Base-by-base conservation (phyloP, 1,140 invertebrate genomes). In the Myzus persicae region DNA sequence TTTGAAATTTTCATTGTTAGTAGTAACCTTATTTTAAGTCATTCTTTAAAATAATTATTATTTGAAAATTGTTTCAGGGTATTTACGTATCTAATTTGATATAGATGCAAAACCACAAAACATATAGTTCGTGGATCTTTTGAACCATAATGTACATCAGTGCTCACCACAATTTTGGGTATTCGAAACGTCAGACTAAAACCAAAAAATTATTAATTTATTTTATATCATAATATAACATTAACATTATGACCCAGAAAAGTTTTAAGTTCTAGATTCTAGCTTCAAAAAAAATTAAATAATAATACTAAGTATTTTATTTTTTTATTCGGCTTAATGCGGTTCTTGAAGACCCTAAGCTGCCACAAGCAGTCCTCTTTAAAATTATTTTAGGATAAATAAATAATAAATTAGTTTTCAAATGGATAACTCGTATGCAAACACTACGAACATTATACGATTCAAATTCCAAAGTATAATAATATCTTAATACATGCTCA, bases 201-300 rank as follows among this genome's bases (percentile, higher is more conserved):
- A 76, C 59, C n/a, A n/a, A n/a, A 18, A n/a, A n/a, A 76, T 76
- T 76, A 76, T 76, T 76, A n/a, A 67, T 76, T 76, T 76, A 76
- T 76, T 76, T n/a, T 18, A n/a, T 14, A 76, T 76, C 4, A n/a
- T 18, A 76, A n/a, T 76, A n/a, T 76, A 0, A n/a, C n/a, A n/a
- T 67, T n/a, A n/a, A 18, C 2, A 4, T n/a, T n/a, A n/a, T n/a
- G n/a, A n/a, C 0, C 59, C 1, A 76, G 20, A 51, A 5, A 51
- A 0, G 0, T n/a, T n/a, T 18, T n/a, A n/a, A 1, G 8, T 76
- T 76, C 31, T n/a, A n/a, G 11, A 76, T 76, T n/a, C 5, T 1
- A n/a, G 11, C 1, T 67, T 67, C 14, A 14, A n/a, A n/a, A 24
- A n/a, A n/a, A 76, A 76, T 44, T 44, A 76, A 2, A 76, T 76